Base-by-base conservation (phyloP, 2,888 invertebrate genomes). In the Tenthredo distinguenda region DNA sequence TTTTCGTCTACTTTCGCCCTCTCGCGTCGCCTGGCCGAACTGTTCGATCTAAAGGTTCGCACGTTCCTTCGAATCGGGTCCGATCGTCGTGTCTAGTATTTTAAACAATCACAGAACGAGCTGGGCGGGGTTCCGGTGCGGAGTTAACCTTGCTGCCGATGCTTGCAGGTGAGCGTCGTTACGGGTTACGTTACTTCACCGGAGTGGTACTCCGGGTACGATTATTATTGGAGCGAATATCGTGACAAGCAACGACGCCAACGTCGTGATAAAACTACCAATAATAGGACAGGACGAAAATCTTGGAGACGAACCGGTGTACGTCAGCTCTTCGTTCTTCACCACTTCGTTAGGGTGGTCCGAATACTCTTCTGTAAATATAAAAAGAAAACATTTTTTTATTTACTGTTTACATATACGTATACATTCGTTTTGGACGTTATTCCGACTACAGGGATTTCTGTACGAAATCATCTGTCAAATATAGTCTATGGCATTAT, bases 261-360 rank as follows among this genome's bases (percentile, higher is more conserved):
- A 86, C 87, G 90, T 90, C 86, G 87, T 86, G 34, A 43, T 55
- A 12, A 31, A 43, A 71, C 21, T 74, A 21, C 34, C 34, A 26
- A 85, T 88, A 7, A 50, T 77, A 26, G 40, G 40, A 37, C 15
- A 81, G 2, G 18, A 21, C 7, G 58, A 21, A 2, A 37, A 21
- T 15, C 62, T 50, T 12, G 68, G n/a, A 10, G 74, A 91, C 76
- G 91, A 91, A 43, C 95, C 95, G 91, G 95, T 96, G 93, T 97
- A 96, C 86, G 98, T 98, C 92, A 98, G 94, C 95, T 98, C 98
- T 94, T 98, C 98, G 93, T 98, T 98, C 95, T 98, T 98, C 91
- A 98, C 97, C 90, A 98, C 98, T 94, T 98, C 98, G 94, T 98
- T 98, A 86, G 97, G 98, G 94, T 97, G 96, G 93, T 97, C 97